Evolutionary conservation across 2,797 vertebrate species (phyloP).

Genomic region (Sebastes goodei): DNA sequence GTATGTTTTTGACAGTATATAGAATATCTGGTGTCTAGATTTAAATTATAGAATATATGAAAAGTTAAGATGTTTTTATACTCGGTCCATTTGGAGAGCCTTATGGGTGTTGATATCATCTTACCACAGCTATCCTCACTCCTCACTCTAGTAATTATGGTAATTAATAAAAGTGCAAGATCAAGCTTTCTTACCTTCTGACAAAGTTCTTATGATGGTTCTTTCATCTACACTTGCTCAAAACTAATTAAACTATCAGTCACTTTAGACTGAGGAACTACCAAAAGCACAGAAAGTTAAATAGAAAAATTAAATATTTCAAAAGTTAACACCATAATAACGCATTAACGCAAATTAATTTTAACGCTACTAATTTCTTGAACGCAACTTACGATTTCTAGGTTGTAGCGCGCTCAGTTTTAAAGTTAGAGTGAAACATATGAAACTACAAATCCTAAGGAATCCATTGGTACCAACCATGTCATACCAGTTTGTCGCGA

Average conservation of each 20-base stretch:
- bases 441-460: too few relatives aligned
- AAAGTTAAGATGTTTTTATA: not conserved
- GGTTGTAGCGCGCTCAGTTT: too few relatives aligned
- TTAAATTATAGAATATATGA: not conserved
- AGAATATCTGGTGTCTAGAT: not conserved
- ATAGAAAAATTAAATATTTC: not conserved
- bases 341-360: too few relatives aligned
- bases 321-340: too few relatives aligned
- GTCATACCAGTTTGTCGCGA: too few relatives aligned
- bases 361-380: too few relatives aligned
- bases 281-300: not conserved
- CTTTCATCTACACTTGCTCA: not conserved
- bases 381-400: too few relatives aligned
- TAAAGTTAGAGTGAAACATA: too few relatives aligned
- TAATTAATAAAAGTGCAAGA: not conserved
- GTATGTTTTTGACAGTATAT: not conserved
- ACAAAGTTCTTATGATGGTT: not conserved
- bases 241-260: not conserved
- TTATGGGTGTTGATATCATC: not conserved
- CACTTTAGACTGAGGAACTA: not conserved
- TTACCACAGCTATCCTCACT: not conserved
- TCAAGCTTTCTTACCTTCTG: not conserved
- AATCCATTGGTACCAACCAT: too few relatives aligned
- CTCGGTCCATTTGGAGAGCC: not conserved
- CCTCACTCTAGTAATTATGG: not conserved